Base-by-base conservation (phyloP, 1,140 invertebrate genomes). In the Bombus sibiricus region DNA sequence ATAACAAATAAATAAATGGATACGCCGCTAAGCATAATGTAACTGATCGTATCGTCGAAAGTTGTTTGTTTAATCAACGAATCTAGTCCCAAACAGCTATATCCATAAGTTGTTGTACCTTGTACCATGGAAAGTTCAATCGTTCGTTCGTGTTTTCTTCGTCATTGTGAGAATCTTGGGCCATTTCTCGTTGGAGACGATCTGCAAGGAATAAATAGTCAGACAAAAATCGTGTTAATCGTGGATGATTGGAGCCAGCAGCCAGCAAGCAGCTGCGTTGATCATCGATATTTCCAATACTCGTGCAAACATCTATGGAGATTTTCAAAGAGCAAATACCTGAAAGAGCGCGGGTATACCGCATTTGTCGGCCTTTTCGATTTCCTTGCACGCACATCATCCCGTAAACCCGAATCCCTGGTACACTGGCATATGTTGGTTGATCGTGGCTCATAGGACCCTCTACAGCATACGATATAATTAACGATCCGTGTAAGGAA, bases 371-470 rank as follows among this genome's bases (percentile, higher is more conserved):
- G 59, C 94, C 94, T 92, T 93, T 92, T 91, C 95, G 93, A 64
- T 95, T 96, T 47, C 95, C 95, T 90, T 96, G 95, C 0, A 98
- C 97, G 94, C 98, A 98, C 97, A 99, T 98, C 98, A 99, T 99
- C 74, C 98, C 98, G 91, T 98, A 99, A 9, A 99, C 98, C 86
- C 98, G 96, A 84, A 98, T 98, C 2, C 98, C 98, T 3, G 98
- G 98, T 25, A 99, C 98, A 87, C 98, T 98, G 1, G 98, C 98
- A 93, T 99, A 99, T 0, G 98, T 98, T 9, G 98, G 98, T 92
- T 98, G 98, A 94, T 98, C 98, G 94, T 99, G 98, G 28, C 97
- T 98, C 96, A 98, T 98, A 80, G 98, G 98, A 39, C 98, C 98
- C 94, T 98, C 98, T 98, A 94, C 43, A 43, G 83, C 2, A 85